phyloP scores from a whole-genome alignment of 1,140 invertebrate genomes.

The Macrosteles quadrilineatus region DNA sequence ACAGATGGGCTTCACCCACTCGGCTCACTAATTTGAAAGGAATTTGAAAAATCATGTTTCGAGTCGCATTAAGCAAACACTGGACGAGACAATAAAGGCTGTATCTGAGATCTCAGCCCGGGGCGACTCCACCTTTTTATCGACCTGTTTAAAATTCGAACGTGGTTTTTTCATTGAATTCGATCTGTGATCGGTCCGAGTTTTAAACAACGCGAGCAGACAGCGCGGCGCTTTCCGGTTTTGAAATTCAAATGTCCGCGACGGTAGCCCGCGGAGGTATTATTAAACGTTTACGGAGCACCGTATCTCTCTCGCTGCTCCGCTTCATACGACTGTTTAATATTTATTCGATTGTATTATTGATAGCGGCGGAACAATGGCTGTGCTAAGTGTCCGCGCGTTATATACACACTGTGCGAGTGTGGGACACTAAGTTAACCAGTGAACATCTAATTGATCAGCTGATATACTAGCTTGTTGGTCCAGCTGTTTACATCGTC shows the following conservation, averaged over 20 bases:
- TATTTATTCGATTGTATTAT: constrained; percentile 28
- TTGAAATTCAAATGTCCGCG: constrained; percentile 30
- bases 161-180: constrained; percentile 32
- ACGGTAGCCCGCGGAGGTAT: constrained; percentile 24
- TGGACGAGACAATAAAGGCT: constrained; percentile 28
- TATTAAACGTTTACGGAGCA: no score
- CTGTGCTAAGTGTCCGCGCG: neutral
- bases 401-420: constrained; percentile 14
- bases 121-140: constrained; percentile 24
- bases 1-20: constrained; percentile 14
- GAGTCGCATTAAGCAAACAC: constrained; percentile 27
- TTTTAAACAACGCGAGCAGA: constrained; percentile 29
- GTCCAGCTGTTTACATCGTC: neutral
- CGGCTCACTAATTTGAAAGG: constrained; percentile 26
- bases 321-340: constrained; percentile 6
- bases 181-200: constrained; percentile 24
- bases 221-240: constrained; percentile 28
- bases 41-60: constrained; percentile 32
- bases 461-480: neutral
- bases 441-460: neutral
- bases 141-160: constrained; percentile 31
- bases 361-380: constrained; percentile 9
- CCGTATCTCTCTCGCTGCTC: neutral
- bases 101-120: constrained; percentile 4
- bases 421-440: neutral